Conservation (phyloP, 2,113 vertebrate genomes). For the Cyprinus carpio region DNA sequence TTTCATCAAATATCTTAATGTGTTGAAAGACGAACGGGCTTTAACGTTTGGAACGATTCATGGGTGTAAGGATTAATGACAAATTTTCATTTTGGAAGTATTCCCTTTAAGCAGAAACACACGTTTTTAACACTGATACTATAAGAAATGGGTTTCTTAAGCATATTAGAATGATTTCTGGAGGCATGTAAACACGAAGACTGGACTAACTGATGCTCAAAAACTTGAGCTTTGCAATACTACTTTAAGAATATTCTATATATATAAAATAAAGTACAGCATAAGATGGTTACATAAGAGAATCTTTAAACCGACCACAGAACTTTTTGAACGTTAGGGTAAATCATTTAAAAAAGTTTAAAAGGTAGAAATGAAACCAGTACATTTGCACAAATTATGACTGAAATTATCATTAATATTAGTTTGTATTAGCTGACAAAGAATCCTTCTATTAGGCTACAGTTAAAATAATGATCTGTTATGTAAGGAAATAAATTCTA, state of each 20-base stretch:
- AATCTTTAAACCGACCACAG: background rate
- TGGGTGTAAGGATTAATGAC: too few relatives aligned
- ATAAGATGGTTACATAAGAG: background rate
- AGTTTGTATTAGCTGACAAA: too few relatives aligned
- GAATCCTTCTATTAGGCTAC: too few relatives aligned
- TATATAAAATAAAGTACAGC: too few relatives aligned
- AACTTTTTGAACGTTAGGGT: too few relatives aligned
- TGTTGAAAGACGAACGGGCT: too few relatives aligned
- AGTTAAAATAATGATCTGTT: background rate
- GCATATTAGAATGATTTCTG: background rate
- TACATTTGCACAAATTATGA: too few relatives aligned
- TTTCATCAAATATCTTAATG: too few relatives aligned
- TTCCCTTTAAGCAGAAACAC: background rate
- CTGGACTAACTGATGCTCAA: background rate
- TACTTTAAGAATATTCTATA: background rate
- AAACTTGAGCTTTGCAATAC: background rate
- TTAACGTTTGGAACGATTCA: too few relatives aligned
- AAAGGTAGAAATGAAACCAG: too few relatives aligned
- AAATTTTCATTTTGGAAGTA: too few relatives aligned
- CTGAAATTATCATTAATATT: background rate
- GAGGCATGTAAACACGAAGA: background rate
- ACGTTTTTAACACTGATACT: background rate
- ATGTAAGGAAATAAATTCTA: background rate
- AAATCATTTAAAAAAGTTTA: too few relatives aligned
- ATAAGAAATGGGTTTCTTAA: background rate